phyloP scores from a whole-genome alignment of 2,113 vertebrate species.

The Lichenostomus cassidix region DNA sequence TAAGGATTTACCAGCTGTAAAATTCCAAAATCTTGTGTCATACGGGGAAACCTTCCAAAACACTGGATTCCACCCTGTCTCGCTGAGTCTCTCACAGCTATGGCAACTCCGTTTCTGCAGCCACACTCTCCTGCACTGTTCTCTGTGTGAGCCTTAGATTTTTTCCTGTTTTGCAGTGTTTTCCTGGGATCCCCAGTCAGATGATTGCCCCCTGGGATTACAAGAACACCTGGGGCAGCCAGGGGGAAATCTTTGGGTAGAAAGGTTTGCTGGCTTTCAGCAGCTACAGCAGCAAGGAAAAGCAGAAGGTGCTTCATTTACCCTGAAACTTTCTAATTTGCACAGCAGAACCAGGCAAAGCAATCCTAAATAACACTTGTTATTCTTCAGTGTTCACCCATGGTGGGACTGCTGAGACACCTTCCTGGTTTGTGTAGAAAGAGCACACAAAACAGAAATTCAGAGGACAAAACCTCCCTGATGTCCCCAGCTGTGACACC shows the following conservation, averaged over 20 bases:
- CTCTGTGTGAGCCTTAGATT: conserved; percentile 68
- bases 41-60: conserved; percentile 89
- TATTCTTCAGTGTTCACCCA: not conserved
- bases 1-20: conserved; percentile 86
- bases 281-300: not conserved
- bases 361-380: not conserved
- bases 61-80: conserved; percentile 81
- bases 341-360: not conserved
- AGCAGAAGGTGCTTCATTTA: not conserved
- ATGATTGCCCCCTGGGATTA: not conserved
- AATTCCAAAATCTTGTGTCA: conserved; percentile 89
- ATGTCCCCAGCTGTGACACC: not conserved
- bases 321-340: not conserved
- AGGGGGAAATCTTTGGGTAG: not conserved
- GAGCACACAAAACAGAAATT: not conserved
- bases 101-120: conserved; percentile 75
- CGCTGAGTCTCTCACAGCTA: conserved; percentile 69
- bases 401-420: not conserved
- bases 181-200: conserved; percentile 67
- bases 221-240: conserved; percentile 13
- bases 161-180: conserved; percentile 81
- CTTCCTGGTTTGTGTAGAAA: not conserved
- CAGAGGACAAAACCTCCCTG: not conserved
- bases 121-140: conserved; percentile 67
- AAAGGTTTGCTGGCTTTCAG: not conserved